Conservation (phyloP, 2,797 vertebrate genomes). For the Lagorchestes hirsutus region DNA sequence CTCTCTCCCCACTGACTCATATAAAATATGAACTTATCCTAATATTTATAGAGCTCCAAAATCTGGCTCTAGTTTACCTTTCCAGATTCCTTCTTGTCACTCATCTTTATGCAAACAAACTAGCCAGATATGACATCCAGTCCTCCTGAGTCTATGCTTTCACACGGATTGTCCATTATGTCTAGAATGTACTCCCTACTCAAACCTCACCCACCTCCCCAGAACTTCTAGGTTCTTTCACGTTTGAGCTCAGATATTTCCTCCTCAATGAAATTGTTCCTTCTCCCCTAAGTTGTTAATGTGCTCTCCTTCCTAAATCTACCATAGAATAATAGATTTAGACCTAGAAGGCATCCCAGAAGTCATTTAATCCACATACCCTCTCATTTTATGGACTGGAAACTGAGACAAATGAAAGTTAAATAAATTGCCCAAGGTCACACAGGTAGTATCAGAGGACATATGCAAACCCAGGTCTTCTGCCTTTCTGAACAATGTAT, state of each 20-base stretch:
- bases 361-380: neutral
- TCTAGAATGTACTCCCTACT: no score
- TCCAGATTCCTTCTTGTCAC: no score
- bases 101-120: no score
- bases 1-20: no score
- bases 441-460: neutral
- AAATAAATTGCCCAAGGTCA: neutral
- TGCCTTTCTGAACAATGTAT: neutral
- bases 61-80: no score
- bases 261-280: neutral
- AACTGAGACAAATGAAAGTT: neutral
- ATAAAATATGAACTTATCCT: no score
- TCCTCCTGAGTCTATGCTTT: neutral
- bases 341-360: neutral
- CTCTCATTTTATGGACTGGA: neutral
- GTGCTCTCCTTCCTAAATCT: neutral
- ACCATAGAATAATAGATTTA: neutral
- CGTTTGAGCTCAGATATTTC: neutral
- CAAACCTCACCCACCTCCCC: fast-evolving
- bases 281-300: neutral
- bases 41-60: no score
- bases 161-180: neutral
- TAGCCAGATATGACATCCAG: no score
- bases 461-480: neutral
- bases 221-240: neutral